Evolutionary conservation across 2,888 invertebrate species (phyloP).

Genomic region (Lysandra coridon): DNA sequence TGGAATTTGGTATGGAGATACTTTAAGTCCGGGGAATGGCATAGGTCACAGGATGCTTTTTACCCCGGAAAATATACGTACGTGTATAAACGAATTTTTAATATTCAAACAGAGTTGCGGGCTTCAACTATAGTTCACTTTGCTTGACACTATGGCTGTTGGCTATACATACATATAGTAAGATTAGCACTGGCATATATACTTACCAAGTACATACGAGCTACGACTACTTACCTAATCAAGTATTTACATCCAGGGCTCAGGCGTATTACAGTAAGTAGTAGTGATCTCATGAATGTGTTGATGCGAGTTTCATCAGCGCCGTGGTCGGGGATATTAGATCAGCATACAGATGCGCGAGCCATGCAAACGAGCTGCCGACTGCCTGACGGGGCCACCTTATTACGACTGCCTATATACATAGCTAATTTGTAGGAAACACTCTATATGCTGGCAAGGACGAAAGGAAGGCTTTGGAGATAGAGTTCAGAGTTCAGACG

Average conservation of each 20-base stretch:
- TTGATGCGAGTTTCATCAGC: slow-evolving; percentile 36
- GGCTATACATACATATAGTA: too few species aligned
- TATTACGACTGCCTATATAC: neutral
- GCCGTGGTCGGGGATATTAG: slow-evolving; percentile 31
- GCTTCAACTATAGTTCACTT: too few species aligned
- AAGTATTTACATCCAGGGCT: neutral
- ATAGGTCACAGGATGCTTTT: too few species aligned
- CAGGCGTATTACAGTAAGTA: neutral
- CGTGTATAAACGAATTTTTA: too few species aligned
- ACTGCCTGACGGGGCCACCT: neutral
- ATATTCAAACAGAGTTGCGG: too few species aligned
- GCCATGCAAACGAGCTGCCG: slow-evolving; percentile 38
- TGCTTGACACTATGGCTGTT: too few species aligned
- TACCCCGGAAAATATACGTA: too few species aligned
- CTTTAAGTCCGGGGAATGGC: too few species aligned
- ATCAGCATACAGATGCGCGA: slow-evolving; percentile 41
- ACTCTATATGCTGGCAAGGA: neutral
- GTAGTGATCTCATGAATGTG: neutral
- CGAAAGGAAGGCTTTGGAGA: neutral
- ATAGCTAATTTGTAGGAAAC: neutral
- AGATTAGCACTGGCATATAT: too few species aligned
- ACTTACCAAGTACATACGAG: too few species aligned
- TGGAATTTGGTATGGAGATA: too few species aligned
- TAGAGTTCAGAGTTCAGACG: too few species aligned
- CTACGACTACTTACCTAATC: neutral